These are phyloP conservation scores for Oithona nana DNA, from an alignment of 2,888 invertebrate genomes.

Conservation along the genomic window DNA sequence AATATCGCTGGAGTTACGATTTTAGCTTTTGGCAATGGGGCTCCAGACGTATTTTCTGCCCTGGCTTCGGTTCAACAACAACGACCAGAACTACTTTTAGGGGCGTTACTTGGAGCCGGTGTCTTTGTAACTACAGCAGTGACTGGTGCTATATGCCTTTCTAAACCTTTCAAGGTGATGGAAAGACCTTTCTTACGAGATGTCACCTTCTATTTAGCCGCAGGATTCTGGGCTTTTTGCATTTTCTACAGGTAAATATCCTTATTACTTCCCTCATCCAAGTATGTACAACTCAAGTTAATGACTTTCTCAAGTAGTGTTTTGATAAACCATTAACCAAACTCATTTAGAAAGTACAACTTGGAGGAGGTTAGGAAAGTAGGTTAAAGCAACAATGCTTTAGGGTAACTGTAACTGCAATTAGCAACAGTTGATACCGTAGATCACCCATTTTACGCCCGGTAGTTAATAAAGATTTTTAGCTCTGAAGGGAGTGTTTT, in stretches of 20 bases:
- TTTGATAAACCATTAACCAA: too few species aligned
- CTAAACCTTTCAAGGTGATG: slow-evolving; percentile 35
- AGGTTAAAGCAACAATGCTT: background rate
- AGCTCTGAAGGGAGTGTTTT: too few species aligned
- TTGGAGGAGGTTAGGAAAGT: too few species aligned
- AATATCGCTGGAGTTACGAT: slow-evolving; percentile 45
- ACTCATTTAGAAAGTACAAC: too few species aligned
- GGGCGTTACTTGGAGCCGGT: slow-evolving; percentile 35
- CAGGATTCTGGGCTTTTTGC: slow-evolving; percentile 33
- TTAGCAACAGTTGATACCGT: too few species aligned
- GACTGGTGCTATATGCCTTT: slow-evolving; percentile 36
- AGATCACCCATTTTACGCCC: too few species aligned
- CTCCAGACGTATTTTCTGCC: slow-evolving; percentile 46
- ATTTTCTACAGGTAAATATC: slow-evolving; percentile 25
- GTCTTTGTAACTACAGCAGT: slow-evolving; percentile 41
- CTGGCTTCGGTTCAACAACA: slow-evolving; percentile 32
- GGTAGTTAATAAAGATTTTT: too few species aligned
- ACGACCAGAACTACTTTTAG: slow-evolving; percentile 27
- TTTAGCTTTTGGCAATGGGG: slow-evolving; percentile 47
- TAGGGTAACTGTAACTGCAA: background rate
- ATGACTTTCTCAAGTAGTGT: too few species aligned
- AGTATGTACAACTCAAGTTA: too few species aligned
- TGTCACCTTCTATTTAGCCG: slow-evolving; percentile 33
- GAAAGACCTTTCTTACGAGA: slow-evolving; percentile 35
- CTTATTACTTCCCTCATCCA: too few species aligned